Conservation (phyloP, 2,888 invertebrate genomes). For the Pherbina coryleti region DNA sequence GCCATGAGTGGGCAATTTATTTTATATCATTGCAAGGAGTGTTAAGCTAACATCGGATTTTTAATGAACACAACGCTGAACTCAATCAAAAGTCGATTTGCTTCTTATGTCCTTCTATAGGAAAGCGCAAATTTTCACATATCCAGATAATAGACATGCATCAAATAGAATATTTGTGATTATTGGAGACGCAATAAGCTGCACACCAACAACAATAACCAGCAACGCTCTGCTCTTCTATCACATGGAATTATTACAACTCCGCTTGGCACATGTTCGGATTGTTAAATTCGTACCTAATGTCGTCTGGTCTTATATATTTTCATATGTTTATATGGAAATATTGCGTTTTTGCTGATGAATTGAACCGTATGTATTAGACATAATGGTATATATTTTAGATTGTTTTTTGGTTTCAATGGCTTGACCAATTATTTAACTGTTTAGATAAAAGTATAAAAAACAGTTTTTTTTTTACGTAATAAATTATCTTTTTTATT, state of each 20-base stretch:
- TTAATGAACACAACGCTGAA: constrained; percentile 52
- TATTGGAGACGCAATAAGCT: constrained; percentile 56
- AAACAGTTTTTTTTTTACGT: no score
- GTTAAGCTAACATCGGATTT: not conserved
- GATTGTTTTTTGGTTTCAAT: no score
- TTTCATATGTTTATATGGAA: no score
- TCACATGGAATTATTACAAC: constrained; percentile 63
- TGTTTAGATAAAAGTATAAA: no score
- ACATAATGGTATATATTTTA: no score
- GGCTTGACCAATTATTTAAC: no score
- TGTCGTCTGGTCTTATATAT: no score
- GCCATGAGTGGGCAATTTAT: not conserved
- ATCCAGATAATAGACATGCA: constrained; percentile 47
- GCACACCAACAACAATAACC: constrained; percentile 19
- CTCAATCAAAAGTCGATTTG: constrained; percentile 68
- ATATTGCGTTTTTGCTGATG: no score
- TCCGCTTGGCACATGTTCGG: no score
- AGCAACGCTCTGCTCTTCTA: constrained; percentile 14
- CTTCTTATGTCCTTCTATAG: constrained; percentile 47
- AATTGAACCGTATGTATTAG: no score
- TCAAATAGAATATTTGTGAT: constrained; percentile 65
- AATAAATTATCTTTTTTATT: no score
- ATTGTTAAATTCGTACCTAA: no score
- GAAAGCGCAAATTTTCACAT: constrained; percentile 32
- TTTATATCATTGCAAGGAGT: not conserved